phyloP scores from a whole-genome alignment of 1,140 invertebrate species.

The Brachystomella parvula region DNA sequence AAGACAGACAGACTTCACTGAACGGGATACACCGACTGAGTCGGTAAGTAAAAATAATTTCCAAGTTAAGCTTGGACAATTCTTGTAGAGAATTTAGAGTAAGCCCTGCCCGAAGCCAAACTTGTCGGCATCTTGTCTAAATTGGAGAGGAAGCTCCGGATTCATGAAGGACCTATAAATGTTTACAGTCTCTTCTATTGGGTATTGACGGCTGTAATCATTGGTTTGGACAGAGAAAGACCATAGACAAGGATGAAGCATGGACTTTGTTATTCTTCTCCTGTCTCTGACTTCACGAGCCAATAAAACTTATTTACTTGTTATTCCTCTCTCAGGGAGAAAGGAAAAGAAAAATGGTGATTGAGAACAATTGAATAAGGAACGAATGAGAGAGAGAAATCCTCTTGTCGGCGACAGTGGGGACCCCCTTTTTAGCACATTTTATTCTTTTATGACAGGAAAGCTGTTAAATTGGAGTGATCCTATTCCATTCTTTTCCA shows the following conservation, averaged over 20 bases:
- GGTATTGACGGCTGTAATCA: conserved; percentile 7
- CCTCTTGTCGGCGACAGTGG: not conserved
- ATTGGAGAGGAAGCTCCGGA: too few species aligned
- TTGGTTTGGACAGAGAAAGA: not conserved
- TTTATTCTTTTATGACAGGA: conserved; percentile 1
- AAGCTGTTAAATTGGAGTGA: too few species aligned
- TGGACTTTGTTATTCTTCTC: not conserved
- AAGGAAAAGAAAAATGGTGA: too few species aligned
- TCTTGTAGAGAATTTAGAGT: too few species aligned
- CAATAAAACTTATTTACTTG: not conserved
- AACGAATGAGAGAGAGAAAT: too few species aligned
- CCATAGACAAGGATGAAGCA: not conserved
- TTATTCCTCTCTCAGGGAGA: conserved; percentile 1
- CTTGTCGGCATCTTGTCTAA: too few species aligned
- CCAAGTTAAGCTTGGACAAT: too few species aligned
- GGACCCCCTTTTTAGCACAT: conserved; percentile 5
- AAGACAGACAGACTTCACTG: too few species aligned
- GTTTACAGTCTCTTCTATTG: not conserved
- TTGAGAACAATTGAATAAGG: too few species aligned
- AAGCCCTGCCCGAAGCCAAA: too few species aligned
- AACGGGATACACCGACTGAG: too few species aligned
- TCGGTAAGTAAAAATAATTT: too few species aligned
- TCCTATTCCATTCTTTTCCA: not conserved
- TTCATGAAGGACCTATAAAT: not conserved
- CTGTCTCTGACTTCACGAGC: not conserved